Percentiles rank a stretch among this genome's conserved stretches.
These are phyloP conservation scores for Drosophila grimshawi DNA, from an alignment of 1,140 invertebrate genomes.

Conservation along the genomic window DNA sequence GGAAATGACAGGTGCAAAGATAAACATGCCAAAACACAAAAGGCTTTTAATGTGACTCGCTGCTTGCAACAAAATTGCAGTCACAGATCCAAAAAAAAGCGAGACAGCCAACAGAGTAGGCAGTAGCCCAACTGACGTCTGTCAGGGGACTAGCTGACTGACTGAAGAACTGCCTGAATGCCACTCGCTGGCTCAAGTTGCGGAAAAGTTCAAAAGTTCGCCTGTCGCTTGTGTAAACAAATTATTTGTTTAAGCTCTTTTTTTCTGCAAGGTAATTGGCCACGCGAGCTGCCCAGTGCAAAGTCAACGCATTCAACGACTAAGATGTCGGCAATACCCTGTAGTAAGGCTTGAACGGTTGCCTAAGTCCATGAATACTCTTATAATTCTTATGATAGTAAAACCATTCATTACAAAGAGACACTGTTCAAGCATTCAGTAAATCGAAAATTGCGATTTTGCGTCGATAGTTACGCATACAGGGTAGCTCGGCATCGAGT, in stretches of 20 bases:
- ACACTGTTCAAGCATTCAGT: not conserved
- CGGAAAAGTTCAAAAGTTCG: constrained; percentile 78
- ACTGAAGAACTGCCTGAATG: constrained; percentile 14
- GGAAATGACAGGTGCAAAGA: constrained; percentile 44
- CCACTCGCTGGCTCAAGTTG: constrained; percentile 33
- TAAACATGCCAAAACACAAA: constrained; percentile 72
- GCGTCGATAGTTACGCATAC: not conserved
- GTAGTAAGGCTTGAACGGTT: not conserved
- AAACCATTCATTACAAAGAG: not conserved
- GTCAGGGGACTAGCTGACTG: constrained; percentile 16
- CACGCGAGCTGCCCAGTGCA: constrained; percentile 37
- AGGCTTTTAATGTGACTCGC: constrained; percentile 77
- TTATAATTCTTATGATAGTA: not conserved
- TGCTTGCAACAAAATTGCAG: constrained; percentile 74
- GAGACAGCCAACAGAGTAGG: constrained; percentile 44
- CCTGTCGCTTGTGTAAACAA: constrained; percentile 81
- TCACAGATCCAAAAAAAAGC: constrained; percentile 9
- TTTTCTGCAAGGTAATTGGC: constrained; percentile 55
- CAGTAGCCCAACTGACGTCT: constrained; percentile 49
- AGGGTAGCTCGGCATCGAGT: not conserved
- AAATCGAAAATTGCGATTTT: not conserved
- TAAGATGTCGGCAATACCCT: constrained; percentile 33
- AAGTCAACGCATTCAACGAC: constrained; percentile 38
- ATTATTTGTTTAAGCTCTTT: constrained; percentile 74
- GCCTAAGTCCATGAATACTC: not conserved